Percentiles rank a stretch among this genome's conserved stretches.
Evolutionary conservation across 2,797 vertebrate genomes (phyloP).

Genomic region (Malacoctenus gilli): DNA sequence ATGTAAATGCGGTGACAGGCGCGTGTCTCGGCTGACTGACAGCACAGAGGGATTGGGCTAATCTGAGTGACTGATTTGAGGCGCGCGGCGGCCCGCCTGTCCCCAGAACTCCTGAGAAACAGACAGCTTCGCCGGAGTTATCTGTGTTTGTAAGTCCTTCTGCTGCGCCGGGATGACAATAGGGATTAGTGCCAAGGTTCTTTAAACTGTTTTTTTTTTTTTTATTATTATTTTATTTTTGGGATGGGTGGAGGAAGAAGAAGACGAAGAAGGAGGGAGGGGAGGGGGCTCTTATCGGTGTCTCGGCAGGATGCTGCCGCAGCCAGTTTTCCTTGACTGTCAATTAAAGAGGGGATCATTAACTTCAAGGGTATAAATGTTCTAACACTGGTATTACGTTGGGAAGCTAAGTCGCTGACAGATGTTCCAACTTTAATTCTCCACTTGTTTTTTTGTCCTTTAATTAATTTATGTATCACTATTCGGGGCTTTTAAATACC

Average conservation of each 20-base stretch:
- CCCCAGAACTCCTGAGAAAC: conserved; percentile 78
- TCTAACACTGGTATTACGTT: conserved; percentile 87
- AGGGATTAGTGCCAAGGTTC: conserved; percentile 84
- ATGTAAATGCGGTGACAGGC: conserved; percentile 79
- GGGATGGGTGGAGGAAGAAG: conserved; percentile 26
- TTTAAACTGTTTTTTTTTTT: conserved; percentile 80
- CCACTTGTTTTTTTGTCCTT: conserved; percentile 82
- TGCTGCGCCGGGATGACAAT: conserved; percentile 84
- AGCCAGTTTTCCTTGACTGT: conserved; percentile 84
- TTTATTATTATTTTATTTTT: conserved; percentile 61
- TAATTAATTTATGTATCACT: conserved; percentile 88
- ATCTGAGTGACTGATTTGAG: conserved; percentile 82
- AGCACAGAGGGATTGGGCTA: conserved; percentile 80
- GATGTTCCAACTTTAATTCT: conserved; percentile 87
- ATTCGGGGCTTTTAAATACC: conserved; percentile 75
- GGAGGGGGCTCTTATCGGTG: conserved; percentile 77
- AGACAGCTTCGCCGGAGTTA: conserved; percentile 79
- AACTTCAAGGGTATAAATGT: conserved; percentile 89
- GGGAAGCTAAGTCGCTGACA: conserved; percentile 85
- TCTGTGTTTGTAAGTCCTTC: conserved; percentile 85
- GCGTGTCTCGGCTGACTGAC: conserved; percentile 76
- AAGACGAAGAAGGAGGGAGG: too few species aligned
- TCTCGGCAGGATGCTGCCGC: conserved; percentile 78
- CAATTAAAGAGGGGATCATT: conserved; percentile 89
- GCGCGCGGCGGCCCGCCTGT: conserved; percentile 67